These are phyloP conservation scores for Proales similis DNA, from an alignment of 1,140 invertebrate genomes.

Conservation along the genomic window DNA sequence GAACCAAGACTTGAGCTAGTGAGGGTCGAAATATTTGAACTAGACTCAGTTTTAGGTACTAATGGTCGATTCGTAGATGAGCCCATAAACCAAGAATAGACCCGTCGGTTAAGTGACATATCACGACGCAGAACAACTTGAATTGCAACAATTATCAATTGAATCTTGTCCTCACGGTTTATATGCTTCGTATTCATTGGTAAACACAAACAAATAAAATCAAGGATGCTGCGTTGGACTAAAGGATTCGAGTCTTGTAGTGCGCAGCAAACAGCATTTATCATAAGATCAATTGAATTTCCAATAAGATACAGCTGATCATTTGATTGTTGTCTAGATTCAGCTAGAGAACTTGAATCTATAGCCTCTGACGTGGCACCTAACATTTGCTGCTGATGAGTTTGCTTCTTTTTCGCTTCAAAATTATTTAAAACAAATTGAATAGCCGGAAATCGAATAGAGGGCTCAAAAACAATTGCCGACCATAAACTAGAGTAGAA, in stretches of 20 bases:
- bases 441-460: slow-evolving; percentile 74
- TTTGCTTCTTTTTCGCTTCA: slow-evolving; percentile 70
- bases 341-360: slow-evolving; percentile 54
- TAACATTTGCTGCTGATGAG: slow-evolving; percentile 76
- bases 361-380: slow-evolving; percentile 75
- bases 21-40: neutral
- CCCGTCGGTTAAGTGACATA: slow-evolving; percentile 79
- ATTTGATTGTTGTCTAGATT: neutral
- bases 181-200: slow-evolving; percentile 76
- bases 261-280: slow-evolving; percentile 63
- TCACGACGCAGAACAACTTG: slow-evolving; percentile 76
- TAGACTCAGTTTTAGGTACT: neutral
- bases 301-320: slow-evolving; percentile 32
- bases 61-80: slow-evolving; percentile 54
- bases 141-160: slow-evolving; percentile 69
- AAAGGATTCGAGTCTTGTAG: slow-evolving; percentile 73
- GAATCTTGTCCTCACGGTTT: slow-evolving; percentile 65
- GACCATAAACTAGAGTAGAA: slow-evolving; percentile 87
- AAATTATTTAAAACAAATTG: slow-evolving; percentile 73
- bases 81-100: slow-evolving; percentile 75
- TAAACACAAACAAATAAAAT: slow-evolving; percentile 74
- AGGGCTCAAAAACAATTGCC: slow-evolving; percentile 67
- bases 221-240: slow-evolving; percentile 76
- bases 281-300: slow-evolving; percentile 47
- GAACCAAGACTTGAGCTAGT: neutral